Base-by-base conservation (phyloP, 2,888 invertebrate genomes). In the Dicyrtomina minuta region DNA sequence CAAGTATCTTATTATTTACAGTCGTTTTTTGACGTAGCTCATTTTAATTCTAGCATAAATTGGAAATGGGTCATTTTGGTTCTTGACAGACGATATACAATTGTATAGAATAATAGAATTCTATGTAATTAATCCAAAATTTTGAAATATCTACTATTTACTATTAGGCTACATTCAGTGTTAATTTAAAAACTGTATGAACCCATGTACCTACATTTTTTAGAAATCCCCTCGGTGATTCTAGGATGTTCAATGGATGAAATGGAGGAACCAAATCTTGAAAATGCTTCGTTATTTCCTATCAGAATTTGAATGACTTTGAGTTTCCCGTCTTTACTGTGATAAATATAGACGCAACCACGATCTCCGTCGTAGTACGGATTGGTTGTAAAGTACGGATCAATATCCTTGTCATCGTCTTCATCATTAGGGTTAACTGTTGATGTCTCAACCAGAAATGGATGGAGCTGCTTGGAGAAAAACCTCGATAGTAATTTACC, bases 211-310 rank as follows among this genome's bases (percentile, higher is more conserved):
- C n/a, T 4, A 46, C 15, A 15, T 17, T 46, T 46, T 46, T 46
- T 13, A 20, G 13, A 20, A 10, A 10, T 6, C 53, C 12, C 24
- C 1, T 53, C 12, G 53, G 13, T 12, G 13, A 15, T 6, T 26
- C 27, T 8, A 1, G 15, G 27, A 2, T 55, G 3, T 15, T 26
- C 24, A n/a, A 55, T 13, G 13, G 55, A 12, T 22, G 55, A 55
- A 55, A 55, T 55, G 10, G 55, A 2, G 10, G 20, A 26, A 3
- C 55, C 55, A 26, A 55, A 55, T 55, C 55, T 55, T n/a, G 55
- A 24, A 55, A 20, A 55, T 26, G 55, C 24, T 20, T 10, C 2
- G 6, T n/a, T 55, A 1, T 3, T 12, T 26, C 55, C 55, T 3
- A 13, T 26, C 15, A 55, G 24, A 24, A 55, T 55, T 55, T 26